Conservation (phyloP, 2,888 invertebrate species). For the Dasypolia templi region DNA sequence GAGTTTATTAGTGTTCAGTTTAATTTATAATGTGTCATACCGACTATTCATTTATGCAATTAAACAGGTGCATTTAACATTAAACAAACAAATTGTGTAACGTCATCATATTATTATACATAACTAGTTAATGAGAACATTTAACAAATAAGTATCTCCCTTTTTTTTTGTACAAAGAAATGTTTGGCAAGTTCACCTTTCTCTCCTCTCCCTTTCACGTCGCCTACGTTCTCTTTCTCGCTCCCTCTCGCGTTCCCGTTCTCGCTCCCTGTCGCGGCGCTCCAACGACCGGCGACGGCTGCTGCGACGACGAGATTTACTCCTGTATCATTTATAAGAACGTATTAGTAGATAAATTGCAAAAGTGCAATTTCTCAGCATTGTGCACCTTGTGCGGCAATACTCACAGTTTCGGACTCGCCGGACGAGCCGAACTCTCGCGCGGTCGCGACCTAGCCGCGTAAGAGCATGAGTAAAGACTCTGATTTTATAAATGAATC, state of each 20-base stretch:
- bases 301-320: constrained; percentile 85
- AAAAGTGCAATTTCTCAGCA: neutral
- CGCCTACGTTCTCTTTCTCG: constrained; percentile 78
- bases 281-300: constrained; percentile 87
- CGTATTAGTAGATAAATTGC: constrained; percentile 27
- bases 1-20: constrained; percentile 25
- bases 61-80: constrained; percentile 23
- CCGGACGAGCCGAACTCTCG: constrained; percentile 59
- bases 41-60: neutral
- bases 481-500: constrained; percentile 24
- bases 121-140: neutral
- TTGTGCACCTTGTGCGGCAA: constrained; percentile 30
- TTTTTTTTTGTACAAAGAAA: neutral
- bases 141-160: neutral
- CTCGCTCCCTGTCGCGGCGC: constrained; percentile 85
- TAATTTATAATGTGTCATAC: neutral
- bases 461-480: constrained; percentile 57
- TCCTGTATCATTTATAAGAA: constrained; percentile 69
- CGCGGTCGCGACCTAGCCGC: constrained; percentile 59
- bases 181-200: constrained; percentile 72
- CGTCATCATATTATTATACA: constrained; percentile 15
- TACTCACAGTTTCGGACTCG: constrained; percentile 61
- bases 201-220: constrained; percentile 83
- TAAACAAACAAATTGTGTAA: neutral
- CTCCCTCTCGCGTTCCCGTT: constrained; percentile 82